Percentiles rank a stretch among this genome's conserved stretches.
phyloP scores from a whole-genome alignment of 2,797 vertebrate genomes.

The Hozukius guyotensis region DNA sequence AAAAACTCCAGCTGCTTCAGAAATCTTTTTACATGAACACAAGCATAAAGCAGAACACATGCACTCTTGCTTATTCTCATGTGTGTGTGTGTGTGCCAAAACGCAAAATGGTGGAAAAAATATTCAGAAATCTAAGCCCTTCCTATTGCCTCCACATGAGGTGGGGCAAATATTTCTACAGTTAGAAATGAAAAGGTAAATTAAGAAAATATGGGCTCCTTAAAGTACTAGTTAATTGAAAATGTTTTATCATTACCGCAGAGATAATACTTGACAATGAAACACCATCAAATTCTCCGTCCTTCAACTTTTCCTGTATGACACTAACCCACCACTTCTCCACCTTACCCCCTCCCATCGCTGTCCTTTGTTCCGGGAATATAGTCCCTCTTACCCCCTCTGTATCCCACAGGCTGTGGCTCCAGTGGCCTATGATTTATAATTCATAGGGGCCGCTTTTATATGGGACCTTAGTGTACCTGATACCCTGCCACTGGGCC shows the following conservation, averaged over 20 bases:
- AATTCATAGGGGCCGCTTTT: slow-evolving; percentile 91
- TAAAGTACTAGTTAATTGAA: background rate
- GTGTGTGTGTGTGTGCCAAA: background rate
- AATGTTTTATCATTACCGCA: background rate
- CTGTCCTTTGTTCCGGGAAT: slow-evolving; percentile 88
- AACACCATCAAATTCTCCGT: slow-evolving; percentile 42
- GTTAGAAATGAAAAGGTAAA: background rate
- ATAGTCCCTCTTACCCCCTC: slow-evolving; percentile 79
- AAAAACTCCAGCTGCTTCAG: slow-evolving; percentile 60
- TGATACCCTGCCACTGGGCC: slow-evolving; percentile 85
- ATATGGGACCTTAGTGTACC: slow-evolving; percentile 88
- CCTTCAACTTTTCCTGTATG: slow-evolving; percentile 67
- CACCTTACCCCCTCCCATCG: slow-evolving; percentile 68
- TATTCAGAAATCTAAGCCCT: background rate
- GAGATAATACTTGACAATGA: slow-evolving; percentile 17
- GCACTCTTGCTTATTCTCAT: slow-evolving; percentile 5
- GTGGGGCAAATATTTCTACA: background rate
- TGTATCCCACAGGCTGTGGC: slow-evolving; percentile 87
- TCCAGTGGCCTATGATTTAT: slow-evolving; percentile 90
- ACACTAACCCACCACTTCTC: slow-evolving; percentile 46
- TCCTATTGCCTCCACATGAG: background rate
- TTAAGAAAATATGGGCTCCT: background rate
- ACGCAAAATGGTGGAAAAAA: slow-evolving; percentile 11
- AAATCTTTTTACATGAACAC: slow-evolving; percentile 47
- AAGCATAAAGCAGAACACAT: slow-evolving; percentile 31